Percentiles rank a stretch among this genome's conserved stretches.
Conservation (phyloP, 2,113 vertebrate genomes). For the Antennarius striatus region DNA sequence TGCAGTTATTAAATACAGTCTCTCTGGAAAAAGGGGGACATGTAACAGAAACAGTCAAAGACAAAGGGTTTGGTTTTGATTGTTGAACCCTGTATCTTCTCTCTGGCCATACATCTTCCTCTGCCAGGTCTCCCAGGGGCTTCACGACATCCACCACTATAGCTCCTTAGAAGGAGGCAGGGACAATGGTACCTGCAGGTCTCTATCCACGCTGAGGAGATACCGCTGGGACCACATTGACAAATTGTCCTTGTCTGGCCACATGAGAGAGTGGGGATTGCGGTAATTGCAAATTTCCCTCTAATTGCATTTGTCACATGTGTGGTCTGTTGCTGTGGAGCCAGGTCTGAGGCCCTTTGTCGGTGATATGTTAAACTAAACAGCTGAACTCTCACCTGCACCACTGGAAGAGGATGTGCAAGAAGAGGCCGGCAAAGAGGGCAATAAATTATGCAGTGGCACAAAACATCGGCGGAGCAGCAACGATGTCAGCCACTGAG, state of each 20-base stretch:
- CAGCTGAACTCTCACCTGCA: slow-evolving; percentile 77
- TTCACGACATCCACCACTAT: slow-evolving; percentile 53
- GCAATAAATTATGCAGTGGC: slow-evolving; percentile 74
- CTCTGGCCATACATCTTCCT: slow-evolving; percentile 66
- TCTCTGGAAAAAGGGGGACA: slow-evolving; percentile 15
- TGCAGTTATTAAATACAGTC: slow-evolving; percentile 25
- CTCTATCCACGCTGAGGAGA: slow-evolving; percentile 69
- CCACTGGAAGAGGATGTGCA: slow-evolving; percentile 53
- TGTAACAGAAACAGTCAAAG: slow-evolving; percentile 39
- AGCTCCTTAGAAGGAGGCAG: slow-evolving; percentile 55
- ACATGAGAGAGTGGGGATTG: slow-evolving; percentile 73
- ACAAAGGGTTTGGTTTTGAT: slow-evolving; percentile 58
- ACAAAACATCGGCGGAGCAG: slow-evolving; percentile 70
- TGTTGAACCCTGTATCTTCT: slow-evolving; percentile 61
- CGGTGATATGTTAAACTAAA: slow-evolving; percentile 70
- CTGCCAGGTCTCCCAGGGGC: slow-evolving; percentile 59
- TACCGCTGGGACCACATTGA: slow-evolving; percentile 79
- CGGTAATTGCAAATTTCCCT: slow-evolving; percentile 81
- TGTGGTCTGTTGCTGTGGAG: slow-evolving; percentile 62
- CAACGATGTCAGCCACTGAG: slow-evolving; percentile 43
- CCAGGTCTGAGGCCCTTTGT: slow-evolving; percentile 55
- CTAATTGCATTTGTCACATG: slow-evolving; percentile 82
- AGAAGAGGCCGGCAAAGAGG: slow-evolving; percentile 56
- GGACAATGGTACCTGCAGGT: slow-evolving; percentile 72
- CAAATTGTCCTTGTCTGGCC: slow-evolving; percentile 81